phyloP scores from a whole-genome alignment of 2,888 invertebrate genomes.

The Apodemia mormo region DNA sequence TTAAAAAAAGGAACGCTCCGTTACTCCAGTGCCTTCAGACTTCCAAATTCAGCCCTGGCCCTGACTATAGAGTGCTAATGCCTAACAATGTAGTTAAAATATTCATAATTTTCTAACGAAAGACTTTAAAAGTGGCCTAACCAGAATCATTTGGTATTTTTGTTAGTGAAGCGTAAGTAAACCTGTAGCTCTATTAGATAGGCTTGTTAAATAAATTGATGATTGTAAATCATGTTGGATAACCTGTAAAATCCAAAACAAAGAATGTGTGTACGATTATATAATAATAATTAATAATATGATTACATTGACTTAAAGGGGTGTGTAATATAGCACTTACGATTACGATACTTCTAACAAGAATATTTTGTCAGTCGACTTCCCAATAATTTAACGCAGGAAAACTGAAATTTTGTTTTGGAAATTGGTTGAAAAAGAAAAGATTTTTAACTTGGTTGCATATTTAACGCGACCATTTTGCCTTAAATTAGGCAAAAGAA shows the following conservation, averaged over 20 bases:
- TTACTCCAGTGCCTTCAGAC: too few species aligned
- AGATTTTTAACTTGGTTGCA: too few species aligned
- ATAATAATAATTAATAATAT: background rate
- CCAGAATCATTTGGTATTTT: background rate
- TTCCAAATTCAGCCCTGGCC: too few species aligned
- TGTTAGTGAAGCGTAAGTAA: slow-evolving; percentile 10
- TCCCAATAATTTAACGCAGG: too few species aligned
- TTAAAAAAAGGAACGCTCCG: too few species aligned
- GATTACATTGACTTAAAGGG: background rate
- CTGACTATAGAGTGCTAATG: background rate
- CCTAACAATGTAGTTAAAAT: background rate
- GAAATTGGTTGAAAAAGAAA: too few species aligned
- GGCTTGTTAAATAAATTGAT: background rate
- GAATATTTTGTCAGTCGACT: too few species aligned
- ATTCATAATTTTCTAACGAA: background rate
- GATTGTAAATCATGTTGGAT: slow-evolving; percentile 7
- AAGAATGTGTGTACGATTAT: background rate
- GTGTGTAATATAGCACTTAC: background rate
- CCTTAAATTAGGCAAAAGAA: too few species aligned
- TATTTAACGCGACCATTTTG: too few species aligned
- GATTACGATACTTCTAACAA: background rate
- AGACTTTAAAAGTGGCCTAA: background rate
- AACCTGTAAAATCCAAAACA: background rate
- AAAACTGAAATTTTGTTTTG: too few species aligned
- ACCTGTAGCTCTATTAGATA: slow-evolving; percentile 1